Evolutionary conservation across 2,888 invertebrate species (phyloP).

Genomic region (Trachelus iudaicus): DNA sequence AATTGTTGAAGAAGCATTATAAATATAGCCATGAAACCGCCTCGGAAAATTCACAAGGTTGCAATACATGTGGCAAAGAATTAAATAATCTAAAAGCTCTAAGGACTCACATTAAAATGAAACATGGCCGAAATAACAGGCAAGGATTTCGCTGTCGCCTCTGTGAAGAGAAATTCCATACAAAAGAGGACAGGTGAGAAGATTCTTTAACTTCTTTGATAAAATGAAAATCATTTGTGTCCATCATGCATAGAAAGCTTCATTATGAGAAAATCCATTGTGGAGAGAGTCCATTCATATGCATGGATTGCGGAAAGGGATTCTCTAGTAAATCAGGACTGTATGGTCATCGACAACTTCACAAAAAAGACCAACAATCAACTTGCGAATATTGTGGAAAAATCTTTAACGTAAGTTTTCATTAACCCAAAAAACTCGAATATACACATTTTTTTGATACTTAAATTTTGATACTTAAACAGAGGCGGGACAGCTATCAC

Average conservation of each 20-base stretch:
- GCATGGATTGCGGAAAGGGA: conserved; percentile 69
- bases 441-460: neutral
- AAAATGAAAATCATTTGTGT: neutral
- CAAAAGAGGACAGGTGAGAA: conserved; percentile 67
- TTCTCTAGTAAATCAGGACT: conserved; percentile 71
- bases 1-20: conserved; percentile 12
- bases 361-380: conserved; percentile 63
- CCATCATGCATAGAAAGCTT: conserved; percentile 63
- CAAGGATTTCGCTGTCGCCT: conserved; percentile 67
- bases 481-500: conserved; percentile 71
- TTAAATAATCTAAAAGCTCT: conserved; percentile 9
- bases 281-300: conserved; percentile 68
- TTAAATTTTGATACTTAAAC: conserved; percentile 14
- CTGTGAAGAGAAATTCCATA: conserved; percentile 65
- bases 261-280: conserved; percentile 69
- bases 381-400: conserved; percentile 69
- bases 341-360: conserved; percentile 69
- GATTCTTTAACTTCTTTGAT: neutral
- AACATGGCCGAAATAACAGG: conserved; percentile 16
- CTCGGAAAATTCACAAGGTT: conserved; percentile 3
- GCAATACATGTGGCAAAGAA: conserved; percentile 14
- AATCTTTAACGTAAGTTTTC: conserved; percentile 65
- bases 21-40: neutral
- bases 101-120: conserved; percentile 14
- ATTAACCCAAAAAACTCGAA: neutral